phyloP scores from a whole-genome alignment of 2,113 vertebrate genomes.

The Otocyon megalotis region DNA sequence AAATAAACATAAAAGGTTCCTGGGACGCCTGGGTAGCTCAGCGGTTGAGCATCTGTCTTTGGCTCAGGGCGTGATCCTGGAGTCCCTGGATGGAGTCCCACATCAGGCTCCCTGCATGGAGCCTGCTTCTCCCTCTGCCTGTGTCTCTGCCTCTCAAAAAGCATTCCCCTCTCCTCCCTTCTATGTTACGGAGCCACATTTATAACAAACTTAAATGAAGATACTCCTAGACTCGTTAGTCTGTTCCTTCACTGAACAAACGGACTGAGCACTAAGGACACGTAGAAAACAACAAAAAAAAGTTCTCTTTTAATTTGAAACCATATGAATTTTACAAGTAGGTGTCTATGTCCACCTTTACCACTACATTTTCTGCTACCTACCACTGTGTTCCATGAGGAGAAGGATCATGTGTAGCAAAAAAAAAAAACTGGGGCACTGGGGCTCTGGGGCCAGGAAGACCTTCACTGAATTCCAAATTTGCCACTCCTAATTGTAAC shows the following conservation, averaged over 20 bases:
- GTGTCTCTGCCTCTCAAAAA: background rate
- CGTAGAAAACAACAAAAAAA: background rate
- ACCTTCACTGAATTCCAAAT: background rate
- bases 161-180: background rate
- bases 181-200: background rate
- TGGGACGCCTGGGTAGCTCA: no score
- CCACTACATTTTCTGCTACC: background rate
- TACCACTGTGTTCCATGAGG: background rate
- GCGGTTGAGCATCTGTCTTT: no score
- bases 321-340: background rate
- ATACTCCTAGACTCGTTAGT: background rate
- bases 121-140: no score
- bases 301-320: constrained; percentile 1
- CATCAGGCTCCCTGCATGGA: no score
- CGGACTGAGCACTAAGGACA: background rate
- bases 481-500: background rate
- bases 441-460: background rate
- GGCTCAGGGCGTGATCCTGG: no score
- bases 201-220: background rate
- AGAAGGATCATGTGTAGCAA: background rate
- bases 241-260: background rate
- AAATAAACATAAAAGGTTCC: no score
- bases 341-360: background rate
- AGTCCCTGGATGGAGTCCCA: no score
- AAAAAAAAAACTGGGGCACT: rapidly evolving